phyloP scores from a whole-genome alignment of 2,888 invertebrate species.

The Erynnis tages region DNA sequence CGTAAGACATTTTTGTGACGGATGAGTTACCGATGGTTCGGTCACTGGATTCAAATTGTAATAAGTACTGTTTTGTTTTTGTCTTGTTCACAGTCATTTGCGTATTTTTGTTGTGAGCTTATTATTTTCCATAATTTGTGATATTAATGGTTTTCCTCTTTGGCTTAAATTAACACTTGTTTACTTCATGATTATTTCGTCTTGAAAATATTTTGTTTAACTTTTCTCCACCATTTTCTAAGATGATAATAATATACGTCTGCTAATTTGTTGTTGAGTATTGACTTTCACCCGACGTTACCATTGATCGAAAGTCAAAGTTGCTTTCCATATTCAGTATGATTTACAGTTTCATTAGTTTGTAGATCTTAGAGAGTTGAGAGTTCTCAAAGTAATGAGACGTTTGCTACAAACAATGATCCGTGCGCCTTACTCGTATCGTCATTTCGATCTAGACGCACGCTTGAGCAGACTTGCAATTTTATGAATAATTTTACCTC shows the following conservation, averaged over 20 bases:
- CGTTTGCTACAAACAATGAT: slow-evolving; percentile 6
- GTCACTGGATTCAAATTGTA: too few species aligned
- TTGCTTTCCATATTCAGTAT: slow-evolving; percentile 1
- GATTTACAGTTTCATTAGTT: slow-evolving; percentile 5
- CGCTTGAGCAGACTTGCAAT: slow-evolving; percentile 21
- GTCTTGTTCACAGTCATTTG: too few species aligned
- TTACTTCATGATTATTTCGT: too few species aligned
- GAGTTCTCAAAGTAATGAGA: slow-evolving; percentile 1
- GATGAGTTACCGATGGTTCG: too few species aligned
- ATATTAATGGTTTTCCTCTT: too few species aligned
- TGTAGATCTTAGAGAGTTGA: neutral
- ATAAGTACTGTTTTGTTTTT: too few species aligned
- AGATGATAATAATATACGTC: neutral
- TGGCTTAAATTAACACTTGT: too few species aligned
- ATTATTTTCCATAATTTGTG: too few species aligned
- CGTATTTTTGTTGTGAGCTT: too few species aligned
- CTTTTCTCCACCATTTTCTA: neutral
- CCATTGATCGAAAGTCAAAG: slow-evolving; percentile 4
- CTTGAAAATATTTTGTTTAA: too few species aligned
- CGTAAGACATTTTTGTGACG: too few species aligned
- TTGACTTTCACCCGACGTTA: slow-evolving; percentile 4
- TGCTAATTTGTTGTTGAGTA: neutral
- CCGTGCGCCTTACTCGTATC: slow-evolving; percentile 21
- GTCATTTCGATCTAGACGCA: slow-evolving; percentile 14
- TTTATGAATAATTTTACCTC: slow-evolving; percentile 28